phyloP scores from a whole-genome alignment of 1,140 invertebrate species.

The Bradysia coprophila region DNA sequence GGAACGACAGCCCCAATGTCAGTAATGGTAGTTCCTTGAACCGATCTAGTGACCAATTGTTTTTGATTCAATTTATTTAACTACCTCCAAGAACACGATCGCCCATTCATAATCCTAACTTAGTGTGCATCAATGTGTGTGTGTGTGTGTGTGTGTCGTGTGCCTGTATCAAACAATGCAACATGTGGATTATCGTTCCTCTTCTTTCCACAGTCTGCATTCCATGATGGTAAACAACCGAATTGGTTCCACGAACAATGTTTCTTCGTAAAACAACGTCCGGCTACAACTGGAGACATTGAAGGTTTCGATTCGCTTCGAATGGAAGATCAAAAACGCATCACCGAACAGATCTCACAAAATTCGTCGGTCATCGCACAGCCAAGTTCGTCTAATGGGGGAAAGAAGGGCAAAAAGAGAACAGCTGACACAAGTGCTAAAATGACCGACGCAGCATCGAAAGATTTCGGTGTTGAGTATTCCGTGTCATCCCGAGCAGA shows the following conservation, averaged over 20 bases:
- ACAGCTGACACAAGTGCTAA: conserved; percentile 12
- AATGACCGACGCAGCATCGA: conserved; percentile 20
- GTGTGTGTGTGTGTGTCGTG: too few relatives aligned
- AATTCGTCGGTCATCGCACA: not conserved
- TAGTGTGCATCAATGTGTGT: too few relatives aligned
- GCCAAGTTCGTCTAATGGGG: too few relatives aligned
- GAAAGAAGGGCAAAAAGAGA: conserved; percentile 26
- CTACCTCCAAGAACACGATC: too few relatives aligned
- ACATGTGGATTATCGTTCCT: too few relatives aligned
- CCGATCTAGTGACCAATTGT: too few relatives aligned
- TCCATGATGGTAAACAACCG: conserved; percentile 77
- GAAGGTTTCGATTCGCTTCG: conserved; percentile 66
- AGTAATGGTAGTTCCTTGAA: too few relatives aligned
- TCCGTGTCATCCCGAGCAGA: conserved; percentile 66
- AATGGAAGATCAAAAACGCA: conserved; percentile 72
- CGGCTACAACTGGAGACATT: conserved; percentile 57
- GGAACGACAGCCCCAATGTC: too few relatives aligned
- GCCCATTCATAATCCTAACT: too few relatives aligned
- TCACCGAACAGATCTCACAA: too few relatives aligned
- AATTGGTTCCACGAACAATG: conserved; percentile 82
- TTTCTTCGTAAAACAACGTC: conserved; percentile 71
- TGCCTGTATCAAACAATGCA: too few relatives aligned
- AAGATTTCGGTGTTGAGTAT: conserved; percentile 71
- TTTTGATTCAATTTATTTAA: too few relatives aligned
- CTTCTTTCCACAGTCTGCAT: conserved; percentile 60